Percentiles rank a stretch among this genome's conserved stretches.
Conservation (phyloP, 2,113 vertebrate genomes). For the Struthio camelus region DNA sequence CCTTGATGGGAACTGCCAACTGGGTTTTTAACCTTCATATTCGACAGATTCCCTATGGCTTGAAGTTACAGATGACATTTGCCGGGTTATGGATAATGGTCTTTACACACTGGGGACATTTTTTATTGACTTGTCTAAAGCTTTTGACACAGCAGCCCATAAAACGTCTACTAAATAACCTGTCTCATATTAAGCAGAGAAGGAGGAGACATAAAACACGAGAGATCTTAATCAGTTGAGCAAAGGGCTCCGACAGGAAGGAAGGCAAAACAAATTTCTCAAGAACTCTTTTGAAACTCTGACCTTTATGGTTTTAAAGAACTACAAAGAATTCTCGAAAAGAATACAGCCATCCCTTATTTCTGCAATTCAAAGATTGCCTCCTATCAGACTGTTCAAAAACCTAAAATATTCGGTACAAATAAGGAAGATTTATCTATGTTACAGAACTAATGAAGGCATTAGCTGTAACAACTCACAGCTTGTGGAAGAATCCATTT, state of each 20-base stretch:
- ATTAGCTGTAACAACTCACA: background rate
- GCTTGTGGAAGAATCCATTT: background rate
- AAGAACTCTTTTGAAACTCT: constrained; percentile 20
- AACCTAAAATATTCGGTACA: background rate
- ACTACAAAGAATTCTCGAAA: background rate
- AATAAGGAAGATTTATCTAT: background rate
- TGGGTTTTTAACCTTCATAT: constrained; percentile 43
- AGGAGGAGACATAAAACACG: constrained; percentile 45
- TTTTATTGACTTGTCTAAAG: constrained; percentile 68
- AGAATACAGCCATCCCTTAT: background rate
- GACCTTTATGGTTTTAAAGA: constrained; percentile 42
- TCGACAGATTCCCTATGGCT: constrained; percentile 31
- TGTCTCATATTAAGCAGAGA: constrained; percentile 3
- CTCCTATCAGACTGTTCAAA: background rate
- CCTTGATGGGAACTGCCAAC: constrained; percentile 15
- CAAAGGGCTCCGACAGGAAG: constrained; percentile 15
- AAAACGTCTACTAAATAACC: constrained; percentile 62
- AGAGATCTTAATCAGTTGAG: constrained; percentile 50
- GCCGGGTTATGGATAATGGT: constrained; percentile 52
- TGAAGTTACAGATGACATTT: constrained; percentile 67
- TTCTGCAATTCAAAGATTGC: background rate
- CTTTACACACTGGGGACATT: constrained; percentile 42
- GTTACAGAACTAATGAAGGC: background rate
- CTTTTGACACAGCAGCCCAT: constrained; percentile 65
- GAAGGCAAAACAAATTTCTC: constrained; percentile 24